These are phyloP conservation scores for Morpho achilles DNA, from an alignment of 2,888 invertebrate species.

Conservation along the genomic window DNA sequence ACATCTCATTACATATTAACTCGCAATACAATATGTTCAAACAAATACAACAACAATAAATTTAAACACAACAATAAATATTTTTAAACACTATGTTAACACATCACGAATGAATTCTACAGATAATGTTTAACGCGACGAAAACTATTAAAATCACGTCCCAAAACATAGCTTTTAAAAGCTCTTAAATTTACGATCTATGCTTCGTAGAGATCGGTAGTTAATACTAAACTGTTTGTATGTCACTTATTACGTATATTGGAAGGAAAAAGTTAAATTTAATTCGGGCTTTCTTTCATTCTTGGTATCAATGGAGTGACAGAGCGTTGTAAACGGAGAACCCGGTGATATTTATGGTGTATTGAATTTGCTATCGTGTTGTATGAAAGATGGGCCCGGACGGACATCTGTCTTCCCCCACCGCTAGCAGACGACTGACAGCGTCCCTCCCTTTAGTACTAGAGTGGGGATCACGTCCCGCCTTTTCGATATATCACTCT, in stretches of 20 bases:
- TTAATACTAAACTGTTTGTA: constrained; percentile 32
- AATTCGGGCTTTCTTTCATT: background rate
- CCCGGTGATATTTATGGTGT: constrained; percentile 54
- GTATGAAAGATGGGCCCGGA: constrained; percentile 60
- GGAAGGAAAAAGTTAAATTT: constrained; percentile 27
- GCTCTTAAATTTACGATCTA: constrained; percentile 28
- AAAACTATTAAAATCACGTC: constrained; percentile 32
- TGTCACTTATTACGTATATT: constrained; percentile 26
- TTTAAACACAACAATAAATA: background rate
- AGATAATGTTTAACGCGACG: constrained; percentile 18
- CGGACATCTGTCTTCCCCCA: constrained; percentile 72
- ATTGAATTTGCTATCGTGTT: constrained; percentile 68
- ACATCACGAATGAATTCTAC: constrained; percentile 8
- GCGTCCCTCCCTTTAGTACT: constrained; percentile 45
- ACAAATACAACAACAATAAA: constrained; percentile 3
- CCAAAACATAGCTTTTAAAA: constrained; percentile 25
- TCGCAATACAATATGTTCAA: background rate
- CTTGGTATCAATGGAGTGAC: constrained; percentile 25
- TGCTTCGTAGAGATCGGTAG: constrained; percentile 28
- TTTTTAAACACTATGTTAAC: background rate
- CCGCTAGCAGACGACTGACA: constrained; percentile 56
- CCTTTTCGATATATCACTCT: constrained; percentile 36
- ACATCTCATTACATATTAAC: background rate
- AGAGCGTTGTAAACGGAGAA: constrained; percentile 26
- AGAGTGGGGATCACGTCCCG: constrained; percentile 38